These are phyloP conservation scores for Azemiops feae DNA, from an alignment of 2,113 vertebrate species.

Conservation along the genomic window DNA sequence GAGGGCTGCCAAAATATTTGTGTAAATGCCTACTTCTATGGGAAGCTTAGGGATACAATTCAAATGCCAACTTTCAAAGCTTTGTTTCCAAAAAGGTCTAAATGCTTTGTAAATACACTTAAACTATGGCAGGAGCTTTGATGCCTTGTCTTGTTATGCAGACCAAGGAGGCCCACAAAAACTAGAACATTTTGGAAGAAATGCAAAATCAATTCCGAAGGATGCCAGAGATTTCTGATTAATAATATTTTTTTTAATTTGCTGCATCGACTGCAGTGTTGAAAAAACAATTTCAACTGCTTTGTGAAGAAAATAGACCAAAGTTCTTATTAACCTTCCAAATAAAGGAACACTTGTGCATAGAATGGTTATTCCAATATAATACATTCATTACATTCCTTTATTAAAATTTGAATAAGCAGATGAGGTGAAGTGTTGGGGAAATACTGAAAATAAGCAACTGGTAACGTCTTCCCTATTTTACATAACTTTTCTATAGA, in stretches of 20 bases:
- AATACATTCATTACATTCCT: not conserved
- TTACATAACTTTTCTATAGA: not conserved
- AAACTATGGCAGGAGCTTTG: conserved; percentile 12
- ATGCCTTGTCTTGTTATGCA: not conserved
- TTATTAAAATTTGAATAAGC: not conserved
- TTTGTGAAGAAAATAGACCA: not conserved
- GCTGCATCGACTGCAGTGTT: not conserved
- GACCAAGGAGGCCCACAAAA: not conserved
- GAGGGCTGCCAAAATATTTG: conserved; percentile 20
- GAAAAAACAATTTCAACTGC: not conserved
- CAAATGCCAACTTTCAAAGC: conserved; percentile 22
- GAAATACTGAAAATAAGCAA: not conserved
- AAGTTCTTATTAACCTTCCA: not conserved
- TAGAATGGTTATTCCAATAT: not conserved
- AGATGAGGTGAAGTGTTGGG: not conserved
- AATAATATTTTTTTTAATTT: not conserved
- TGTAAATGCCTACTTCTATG: conserved; percentile 20
- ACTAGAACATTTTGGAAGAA: not conserved
- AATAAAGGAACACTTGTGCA: not conserved
- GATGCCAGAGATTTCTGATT: not conserved
- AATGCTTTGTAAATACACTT: conserved; percentile 29
- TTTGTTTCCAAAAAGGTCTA: conserved; percentile 18
- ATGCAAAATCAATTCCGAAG: not conserved
- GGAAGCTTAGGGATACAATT: conserved; percentile 18
- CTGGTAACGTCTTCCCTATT: not conserved